Conservation (phyloP, 2,888 invertebrate species). For the Lymantria monacha region DNA sequence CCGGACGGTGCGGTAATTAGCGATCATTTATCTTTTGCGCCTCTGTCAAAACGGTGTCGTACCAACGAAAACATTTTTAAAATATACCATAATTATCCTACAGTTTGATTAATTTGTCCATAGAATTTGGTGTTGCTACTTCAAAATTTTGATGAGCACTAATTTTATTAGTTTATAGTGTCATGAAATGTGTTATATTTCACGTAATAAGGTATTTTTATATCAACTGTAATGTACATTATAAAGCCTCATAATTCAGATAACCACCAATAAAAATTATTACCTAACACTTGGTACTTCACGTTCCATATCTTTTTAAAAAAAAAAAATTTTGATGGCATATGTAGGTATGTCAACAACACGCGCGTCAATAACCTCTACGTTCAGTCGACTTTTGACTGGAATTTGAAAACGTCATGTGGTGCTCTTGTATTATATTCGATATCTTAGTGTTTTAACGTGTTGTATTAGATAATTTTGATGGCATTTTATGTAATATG, state of each 20-base stretch:
- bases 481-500: too few relatives aligned
- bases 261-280: background rate
- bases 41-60: slow-evolving; percentile 78
- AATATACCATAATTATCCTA: slow-evolving; percentile 66
- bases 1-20: slow-evolving; percentile 60
- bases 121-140: slow-evolving; percentile 29
- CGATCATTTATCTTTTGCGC: slow-evolving; percentile 73
- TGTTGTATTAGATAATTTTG: too few relatives aligned
- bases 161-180: background rate
- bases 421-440: too few relatives aligned
- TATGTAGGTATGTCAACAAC: too few relatives aligned
- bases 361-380: too few relatives aligned
- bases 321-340: too few relatives aligned
- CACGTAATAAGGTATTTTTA: background rate
- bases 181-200: background rate
- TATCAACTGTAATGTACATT: background rate
- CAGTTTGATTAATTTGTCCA: slow-evolving; percentile 65
- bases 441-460: too few relatives aligned
- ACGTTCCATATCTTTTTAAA: too few relatives aligned
- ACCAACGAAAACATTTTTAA: slow-evolving; percentile 68
- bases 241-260: background rate
- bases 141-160: background rate
- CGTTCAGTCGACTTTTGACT: too few relatives aligned
- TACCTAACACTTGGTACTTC: too few relatives aligned
- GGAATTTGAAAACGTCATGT: too few relatives aligned